Evolutionary conservation across 2,888 invertebrate species (phyloP).

Genomic region (Cordilura impudica): DNA sequence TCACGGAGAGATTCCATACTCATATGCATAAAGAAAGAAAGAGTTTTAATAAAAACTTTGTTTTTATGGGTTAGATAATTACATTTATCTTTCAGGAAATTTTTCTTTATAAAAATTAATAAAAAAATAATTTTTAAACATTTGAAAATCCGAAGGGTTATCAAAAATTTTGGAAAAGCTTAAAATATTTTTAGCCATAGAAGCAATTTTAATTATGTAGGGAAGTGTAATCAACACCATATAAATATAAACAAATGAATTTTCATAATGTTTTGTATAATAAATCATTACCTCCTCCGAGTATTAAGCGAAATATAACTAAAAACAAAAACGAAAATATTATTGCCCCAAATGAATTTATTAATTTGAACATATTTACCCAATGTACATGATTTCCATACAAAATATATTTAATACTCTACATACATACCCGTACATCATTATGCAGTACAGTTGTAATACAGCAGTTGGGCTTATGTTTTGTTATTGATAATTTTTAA

Average conservation of each 20-base stretch:
- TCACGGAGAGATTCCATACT: no score
- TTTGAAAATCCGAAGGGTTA: no score
- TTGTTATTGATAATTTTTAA: conserved; percentile 36
- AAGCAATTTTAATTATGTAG: conserved; percentile 6
- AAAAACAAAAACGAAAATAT: no score
- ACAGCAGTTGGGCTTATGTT: not conserved
- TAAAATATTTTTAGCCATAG: no score
- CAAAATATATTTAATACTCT: not conserved
- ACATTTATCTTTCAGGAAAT: no score
- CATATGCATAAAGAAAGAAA: no score
- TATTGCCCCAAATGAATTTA: not conserved
- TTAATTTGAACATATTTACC: not conserved
- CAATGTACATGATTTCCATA: conserved; percentile 24
- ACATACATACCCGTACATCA: no score
- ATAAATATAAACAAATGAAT: conserved; percentile 17
- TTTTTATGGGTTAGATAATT: no score
- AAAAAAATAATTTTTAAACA: no score
- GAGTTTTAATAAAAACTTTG: no score
- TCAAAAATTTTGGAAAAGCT: no score
- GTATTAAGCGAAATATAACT: conserved; percentile 16
- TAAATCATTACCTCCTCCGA: conserved; percentile 51
- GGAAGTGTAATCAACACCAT: conserved; percentile 9
- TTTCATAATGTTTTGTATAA: conserved; percentile 26
- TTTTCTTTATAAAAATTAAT: no score
- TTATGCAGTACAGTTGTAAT: not conserved